phyloP scores from a whole-genome alignment of 2,888 invertebrate genomes.

The Orchestes rusci region DNA sequence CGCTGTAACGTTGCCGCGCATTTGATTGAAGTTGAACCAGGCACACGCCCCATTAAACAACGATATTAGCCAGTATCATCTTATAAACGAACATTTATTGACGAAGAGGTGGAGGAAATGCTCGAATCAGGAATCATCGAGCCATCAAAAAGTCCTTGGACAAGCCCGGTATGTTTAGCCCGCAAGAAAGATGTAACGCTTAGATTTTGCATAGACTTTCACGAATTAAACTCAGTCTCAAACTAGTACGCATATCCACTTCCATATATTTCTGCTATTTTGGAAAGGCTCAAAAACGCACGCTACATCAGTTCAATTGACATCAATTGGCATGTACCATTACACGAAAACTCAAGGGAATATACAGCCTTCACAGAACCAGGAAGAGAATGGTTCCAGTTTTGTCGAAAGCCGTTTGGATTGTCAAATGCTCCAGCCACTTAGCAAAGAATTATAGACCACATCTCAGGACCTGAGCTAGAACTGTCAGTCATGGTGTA shows the following conservation, averaged over 20 bases:
- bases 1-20: background rate
- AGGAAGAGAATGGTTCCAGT: background rate
- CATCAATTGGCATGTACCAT: constrained; percentile 9
- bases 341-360: background rate
- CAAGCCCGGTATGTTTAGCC: background rate
- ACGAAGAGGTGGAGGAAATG: background rate
- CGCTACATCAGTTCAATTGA: constrained; percentile 21
- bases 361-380: background rate
- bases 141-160: background rate
- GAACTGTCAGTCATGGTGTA: constrained; percentile 26
- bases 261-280: background rate
- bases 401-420: background rate
- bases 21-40: background rate
- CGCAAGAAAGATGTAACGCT: background rate
- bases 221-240: background rate
- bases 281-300: background rate
- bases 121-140: background rate
- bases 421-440: background rate
- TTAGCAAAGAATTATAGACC: background rate
- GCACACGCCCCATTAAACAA: constrained; percentile 11
- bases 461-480: constrained; percentile 23
- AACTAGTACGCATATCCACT: background rate
- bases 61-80: background rate
- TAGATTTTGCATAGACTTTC: background rate
- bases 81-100: background rate